Evolutionary conservation across 2,113 vertebrate genomes (phyloP), one percentile per base, ranked within the genome.

Genomic region (Aptenodytes forsteri): DNA sequence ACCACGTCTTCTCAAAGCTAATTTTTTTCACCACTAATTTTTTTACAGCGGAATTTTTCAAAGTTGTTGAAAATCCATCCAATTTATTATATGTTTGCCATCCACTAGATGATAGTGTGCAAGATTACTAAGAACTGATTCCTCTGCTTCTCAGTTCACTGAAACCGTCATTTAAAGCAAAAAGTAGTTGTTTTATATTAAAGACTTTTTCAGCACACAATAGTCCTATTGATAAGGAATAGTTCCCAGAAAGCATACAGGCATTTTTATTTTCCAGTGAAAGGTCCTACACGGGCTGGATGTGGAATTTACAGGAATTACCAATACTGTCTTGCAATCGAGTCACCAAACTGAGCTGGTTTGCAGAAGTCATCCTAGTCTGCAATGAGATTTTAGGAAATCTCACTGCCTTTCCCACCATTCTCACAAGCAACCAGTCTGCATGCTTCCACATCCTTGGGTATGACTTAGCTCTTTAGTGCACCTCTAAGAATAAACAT

Each of bases 31-130:
- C 12, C 38, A 55, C 62, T 95, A 69, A n/a, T 61, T 96, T 56
- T 30, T 50, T 64, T 89, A 56, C 17, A 91, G 61, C 2, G 15
- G 52, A 85, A 61, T 67, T 4, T 94, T 95, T 69, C 67, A 88
- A 95, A 84, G 50, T 55, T 87, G 36, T 78, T 93, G 54, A 83
- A 90, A 91, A 90, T 85, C n/a, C 32, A 76, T 83, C 73, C 90
- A 65, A 69, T 89, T 61, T 76, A 17, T 90, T 84, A 96, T 78
- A 82, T 29, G 55, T 96, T 94, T 79, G 32, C 86, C 27, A 14
- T 18, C 72, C 85, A 69, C 42, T 16, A 42, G 66, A 64, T 58
- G 69, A 64, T 58, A 80, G 27, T 44, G 42, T 36, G 11, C 2
- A 85, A 75, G 77, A 87, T 93, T 87, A 85, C 50, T 42, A 73